Percentiles rank a stretch among this genome's conserved stretches.
phyloP scores from a whole-genome alignment of 2,797 vertebrate species.

The Australoheros facetus region DNA sequence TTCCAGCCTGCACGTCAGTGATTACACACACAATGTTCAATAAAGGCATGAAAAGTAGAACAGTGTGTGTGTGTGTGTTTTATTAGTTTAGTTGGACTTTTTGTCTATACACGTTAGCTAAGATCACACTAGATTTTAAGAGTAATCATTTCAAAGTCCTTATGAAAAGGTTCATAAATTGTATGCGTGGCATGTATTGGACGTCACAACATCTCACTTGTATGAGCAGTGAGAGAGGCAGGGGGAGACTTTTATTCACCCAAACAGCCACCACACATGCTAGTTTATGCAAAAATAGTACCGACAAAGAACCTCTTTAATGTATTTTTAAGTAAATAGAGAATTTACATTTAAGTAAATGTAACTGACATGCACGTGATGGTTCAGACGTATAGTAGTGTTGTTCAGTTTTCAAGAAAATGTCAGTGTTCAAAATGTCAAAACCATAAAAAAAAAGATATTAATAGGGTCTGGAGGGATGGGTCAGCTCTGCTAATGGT shows the following conservation, averaged over 20 bases:
- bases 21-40: neutral
- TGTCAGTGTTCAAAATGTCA: neutral
- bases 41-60: too few relatives aligned
- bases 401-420: neutral
- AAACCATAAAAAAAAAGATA: neutral
- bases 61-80: too few relatives aligned
- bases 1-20: neutral
- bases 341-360: neutral
- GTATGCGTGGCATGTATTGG: too few relatives aligned
- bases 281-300: neutral
- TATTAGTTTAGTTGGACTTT: too few relatives aligned
- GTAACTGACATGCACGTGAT: neutral
- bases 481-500: neutral
- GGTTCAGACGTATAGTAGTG: neutral
- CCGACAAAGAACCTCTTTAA: accelerated
- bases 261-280: too few relatives aligned
- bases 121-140: too few relatives aligned
- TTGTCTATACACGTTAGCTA: too few relatives aligned
- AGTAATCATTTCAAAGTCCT: too few relatives aligned
- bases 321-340: neutral
- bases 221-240: too few relatives aligned
- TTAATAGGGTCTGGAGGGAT: neutral
- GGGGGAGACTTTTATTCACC: too few relatives aligned
- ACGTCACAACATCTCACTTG: too few relatives aligned
- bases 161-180: too few relatives aligned